Evolutionary conservation across 2,888 invertebrate species (phyloP).

Genomic region (Sphaerophoria rueppellii): DNA sequence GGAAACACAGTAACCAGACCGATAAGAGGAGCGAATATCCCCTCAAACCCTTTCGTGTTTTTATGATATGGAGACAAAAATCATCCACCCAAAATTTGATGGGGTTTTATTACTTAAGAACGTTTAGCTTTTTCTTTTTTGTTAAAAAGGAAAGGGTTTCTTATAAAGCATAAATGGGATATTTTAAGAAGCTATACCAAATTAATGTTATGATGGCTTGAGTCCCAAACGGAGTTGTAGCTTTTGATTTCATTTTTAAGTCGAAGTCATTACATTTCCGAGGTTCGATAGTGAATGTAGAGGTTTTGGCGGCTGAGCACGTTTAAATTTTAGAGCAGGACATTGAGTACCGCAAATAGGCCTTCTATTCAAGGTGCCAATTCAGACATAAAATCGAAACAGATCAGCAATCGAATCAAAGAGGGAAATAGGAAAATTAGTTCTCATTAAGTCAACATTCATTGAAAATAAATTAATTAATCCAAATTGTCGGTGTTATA

Average conservation of each 20-base stretch:
- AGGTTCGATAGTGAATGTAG: too few species aligned
- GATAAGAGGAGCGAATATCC: slow-evolving; percentile 19
- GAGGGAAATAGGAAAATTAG: too few species aligned
- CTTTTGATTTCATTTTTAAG: background rate
- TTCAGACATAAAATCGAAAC: too few species aligned
- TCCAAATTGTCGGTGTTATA: too few species aligned
- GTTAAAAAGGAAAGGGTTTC: background rate
- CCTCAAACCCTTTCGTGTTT: background rate
- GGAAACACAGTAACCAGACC: background rate
- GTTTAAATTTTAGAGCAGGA: too few species aligned
- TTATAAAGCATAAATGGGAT: slow-evolving; percentile 1
- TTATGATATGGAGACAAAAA: background rate
- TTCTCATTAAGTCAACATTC: too few species aligned
- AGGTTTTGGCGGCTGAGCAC: too few species aligned
- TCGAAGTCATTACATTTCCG: too few species aligned
- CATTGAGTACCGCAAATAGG: too few species aligned
- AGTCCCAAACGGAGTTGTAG: background rate
- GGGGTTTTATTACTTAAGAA: slow-evolving; percentile 16
- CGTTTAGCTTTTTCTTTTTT: slow-evolving; percentile 11
- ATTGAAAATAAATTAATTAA: too few species aligned
- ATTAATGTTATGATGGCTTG: slow-evolving; percentile 18
- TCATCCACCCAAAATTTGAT: slow-evolving; percentile 15
- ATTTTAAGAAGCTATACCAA: background rate
- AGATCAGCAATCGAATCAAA: too few species aligned
- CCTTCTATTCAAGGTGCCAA: too few species aligned